A percentile compares a stretch with the other conserved stretches of the same genome.
phyloP scores from a whole-genome alignment of 2,113 vertebrate species.

The Rynchops niger region DNA sequence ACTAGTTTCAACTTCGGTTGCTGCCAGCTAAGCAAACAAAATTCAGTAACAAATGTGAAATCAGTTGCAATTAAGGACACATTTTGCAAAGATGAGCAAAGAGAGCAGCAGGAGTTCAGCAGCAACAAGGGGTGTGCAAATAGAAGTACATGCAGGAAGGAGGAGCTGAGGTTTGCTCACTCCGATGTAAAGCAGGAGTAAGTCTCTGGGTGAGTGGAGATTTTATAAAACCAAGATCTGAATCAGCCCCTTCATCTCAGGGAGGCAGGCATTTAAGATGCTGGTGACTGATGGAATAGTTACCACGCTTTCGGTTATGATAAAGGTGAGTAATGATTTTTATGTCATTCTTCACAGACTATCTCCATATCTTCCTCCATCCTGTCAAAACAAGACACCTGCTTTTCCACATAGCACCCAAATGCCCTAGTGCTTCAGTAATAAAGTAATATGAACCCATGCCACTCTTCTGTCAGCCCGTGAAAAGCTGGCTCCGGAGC shows the following conservation, averaged over 20 bases:
- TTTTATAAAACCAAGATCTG: background rate
- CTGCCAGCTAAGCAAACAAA: background rate
- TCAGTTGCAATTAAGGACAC: background rate
- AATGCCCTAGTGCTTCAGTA: background rate
- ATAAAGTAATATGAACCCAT: background rate
- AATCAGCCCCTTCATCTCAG: background rate
- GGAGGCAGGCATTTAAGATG: background rate
- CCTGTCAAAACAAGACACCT: slow-evolving; percentile 3
- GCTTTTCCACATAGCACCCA: background rate
- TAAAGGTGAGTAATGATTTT: slow-evolving; percentile 40
- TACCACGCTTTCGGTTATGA: background rate
- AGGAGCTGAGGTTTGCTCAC: background rate
- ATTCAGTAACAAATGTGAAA: background rate
- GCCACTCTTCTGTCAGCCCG: background rate
- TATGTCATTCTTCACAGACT: background rate
- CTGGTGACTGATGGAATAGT: background rate
- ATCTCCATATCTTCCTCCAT: background rate
- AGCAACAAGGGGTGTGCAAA: background rate
- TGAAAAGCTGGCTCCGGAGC: background rate
- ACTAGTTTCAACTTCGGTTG: background rate
- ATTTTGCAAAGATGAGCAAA: background rate
- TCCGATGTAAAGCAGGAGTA: background rate
- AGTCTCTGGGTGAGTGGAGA: background rate
- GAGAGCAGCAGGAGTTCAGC: background rate
- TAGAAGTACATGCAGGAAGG: background rate